Percentiles rank a stretch among this genome's conserved stretches.
phyloP scores from a whole-genome alignment of 2,888 invertebrate species.

The Agrochola circellaris region DNA sequence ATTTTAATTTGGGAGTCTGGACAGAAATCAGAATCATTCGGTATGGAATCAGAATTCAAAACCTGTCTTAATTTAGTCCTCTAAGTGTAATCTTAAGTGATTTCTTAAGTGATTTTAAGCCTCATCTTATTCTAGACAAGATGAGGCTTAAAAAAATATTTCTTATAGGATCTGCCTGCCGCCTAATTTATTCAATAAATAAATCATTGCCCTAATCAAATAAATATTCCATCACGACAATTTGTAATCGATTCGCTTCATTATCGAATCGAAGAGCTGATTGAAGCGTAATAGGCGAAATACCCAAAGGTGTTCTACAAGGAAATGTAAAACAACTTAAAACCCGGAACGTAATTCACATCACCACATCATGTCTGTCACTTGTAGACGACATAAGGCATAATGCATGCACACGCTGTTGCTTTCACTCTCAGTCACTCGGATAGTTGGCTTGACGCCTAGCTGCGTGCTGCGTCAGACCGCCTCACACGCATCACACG shows the following conservation, averaged over 20 bases:
- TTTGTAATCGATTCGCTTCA: neutral
- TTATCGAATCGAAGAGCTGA: neutral
- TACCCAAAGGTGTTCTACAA: constrained; percentile 17
- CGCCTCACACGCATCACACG: constrained; percentile 38
- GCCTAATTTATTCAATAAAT: neutral
- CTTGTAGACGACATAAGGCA: constrained; percentile 20
- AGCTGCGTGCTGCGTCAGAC: constrained; percentile 41
- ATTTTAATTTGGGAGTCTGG: neutral
- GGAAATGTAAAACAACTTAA: constrained; percentile 21
- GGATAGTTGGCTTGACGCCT: constrained; percentile 54
- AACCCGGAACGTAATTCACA: constrained; percentile 48
- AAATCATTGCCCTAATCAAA: constrained; percentile 3
- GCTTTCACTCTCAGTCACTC: constrained; percentile 56
- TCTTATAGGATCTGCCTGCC: neutral
- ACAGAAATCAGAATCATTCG: neutral
- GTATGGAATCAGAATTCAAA: neutral
- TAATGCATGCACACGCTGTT: constrained; percentile 21
- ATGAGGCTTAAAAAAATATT: neutral
- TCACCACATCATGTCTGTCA: constrained; percentile 3
- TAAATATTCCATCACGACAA: neutral
- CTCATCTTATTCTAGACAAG: too few species aligned
- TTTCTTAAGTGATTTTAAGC: neutral
- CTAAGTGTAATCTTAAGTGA: too few species aligned
- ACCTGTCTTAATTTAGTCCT: neutral
- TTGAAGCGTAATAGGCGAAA: neutral